Base-by-base conservation (phyloP, 2,113 vertebrate species). In the Rhinogobius similis region DNA sequence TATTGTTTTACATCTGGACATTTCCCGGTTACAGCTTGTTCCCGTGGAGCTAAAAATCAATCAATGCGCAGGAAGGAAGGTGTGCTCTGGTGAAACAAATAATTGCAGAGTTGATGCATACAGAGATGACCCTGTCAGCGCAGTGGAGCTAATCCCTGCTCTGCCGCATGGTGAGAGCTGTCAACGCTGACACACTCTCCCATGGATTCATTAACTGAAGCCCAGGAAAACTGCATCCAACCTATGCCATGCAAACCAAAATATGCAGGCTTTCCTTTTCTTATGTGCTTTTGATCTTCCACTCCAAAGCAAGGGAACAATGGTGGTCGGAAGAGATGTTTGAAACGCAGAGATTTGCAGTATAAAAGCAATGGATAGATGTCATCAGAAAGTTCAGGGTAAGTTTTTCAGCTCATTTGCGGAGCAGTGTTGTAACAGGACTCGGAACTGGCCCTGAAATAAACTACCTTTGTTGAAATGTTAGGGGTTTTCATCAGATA, bases 101-200 rank as follows among this genome's bases (percentile, higher is more conserved):
- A 75, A 77, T 81, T 74, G 75, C 69, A 73, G 71, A 70, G 44
- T 44, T 55, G 11, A 70, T 64, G 43, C 65, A 61, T 38, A 68
- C 36, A 48, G 69, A 63, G 77, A 62, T 72, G 81, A 84, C 75
- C 72, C 73, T 70, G 68, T 74, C 74, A 68, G 65, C 32, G 38
- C 72, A 74, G 48, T 62, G 76, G 59, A 85, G 77, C 65, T 80
- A 82, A 83, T 76, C 72, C 65, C 62, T 67, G 65, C 43, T 72
- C 73, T 82, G 71, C 65, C 64, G 73, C 78, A 55, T 27, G 76
- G 77, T 50, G 73, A 79, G 82, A 86, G 72, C 77, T 76, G 82
- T 86, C 82, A 81, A 41, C 18, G 52, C 64, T 78, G 83, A 86
- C 73, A 76, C 73, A 78, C 76, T 73, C 46, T 65, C 71, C 6